Evolutionary conservation across 2,888 invertebrate genomes (phyloP).

Genomic region (Stictocephala bisonia): DNA sequence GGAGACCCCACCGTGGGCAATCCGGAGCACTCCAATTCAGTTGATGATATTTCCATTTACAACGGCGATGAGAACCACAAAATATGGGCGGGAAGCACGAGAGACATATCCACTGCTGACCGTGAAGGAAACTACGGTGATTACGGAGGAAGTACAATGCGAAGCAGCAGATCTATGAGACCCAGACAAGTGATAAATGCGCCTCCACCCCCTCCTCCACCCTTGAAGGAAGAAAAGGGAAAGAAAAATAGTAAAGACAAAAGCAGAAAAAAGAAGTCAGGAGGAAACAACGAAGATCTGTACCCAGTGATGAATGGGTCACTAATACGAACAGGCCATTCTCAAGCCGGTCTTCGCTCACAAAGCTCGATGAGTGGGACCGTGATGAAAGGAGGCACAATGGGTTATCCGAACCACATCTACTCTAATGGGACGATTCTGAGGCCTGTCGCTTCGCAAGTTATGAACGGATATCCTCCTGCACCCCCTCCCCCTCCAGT

Average conservation of each 20-base stretch:
- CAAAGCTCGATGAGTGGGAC: slow-evolving; percentile 58
- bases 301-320: slow-evolving; percentile 67
- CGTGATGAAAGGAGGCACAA: slow-evolving; percentile 52
- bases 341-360: slow-evolving; percentile 54
- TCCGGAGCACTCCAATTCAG: slow-evolving; percentile 62
- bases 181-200: slow-evolving; percentile 85
- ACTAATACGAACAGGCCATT: slow-evolving; percentile 53
- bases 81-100: slow-evolving; percentile 84
- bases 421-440: slow-evolving; percentile 59
- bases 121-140: slow-evolving; percentile 76
- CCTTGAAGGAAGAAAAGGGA: slow-evolving; percentile 72
- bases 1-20: slow-evolving; percentile 62
- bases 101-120: slow-evolving; percentile 69
- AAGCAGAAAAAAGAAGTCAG: slow-evolving; percentile 69
- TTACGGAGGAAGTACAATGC: slow-evolving; percentile 70
- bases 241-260: slow-evolving; percentile 64
- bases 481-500: slow-evolving; percentile 63
- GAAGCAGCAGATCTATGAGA: slow-evolving; percentile 69
- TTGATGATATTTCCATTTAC: slow-evolving; percentile 85
- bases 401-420: slow-evolving; percentile 52
- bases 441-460: slow-evolving; percentile 54
- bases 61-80: slow-evolving; percentile 95
- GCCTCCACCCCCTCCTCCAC: slow-evolving; percentile 78
- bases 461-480: slow-evolving; percentile 53
- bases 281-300: slow-evolving; percentile 71